phyloP scores from a whole-genome alignment of 2,888 invertebrate genomes.

The Heliconius ethilla region DNA sequence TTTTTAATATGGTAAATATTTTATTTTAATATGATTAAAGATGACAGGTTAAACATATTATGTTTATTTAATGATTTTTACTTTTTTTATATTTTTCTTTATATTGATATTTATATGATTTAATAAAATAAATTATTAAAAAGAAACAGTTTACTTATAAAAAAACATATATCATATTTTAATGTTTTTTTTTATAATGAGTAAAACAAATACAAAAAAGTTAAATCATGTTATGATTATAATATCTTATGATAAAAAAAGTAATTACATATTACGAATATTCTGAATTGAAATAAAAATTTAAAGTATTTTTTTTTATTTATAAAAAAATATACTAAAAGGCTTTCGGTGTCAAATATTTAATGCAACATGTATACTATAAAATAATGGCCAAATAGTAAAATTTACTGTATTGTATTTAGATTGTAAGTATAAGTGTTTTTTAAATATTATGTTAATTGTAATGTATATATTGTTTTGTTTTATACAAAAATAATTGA shows the following conservation, averaged over 20 bases:
- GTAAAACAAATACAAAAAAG: too few relatives aligned
- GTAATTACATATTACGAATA: not conserved
- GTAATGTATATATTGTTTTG: not conserved
- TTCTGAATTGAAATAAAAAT: not conserved
- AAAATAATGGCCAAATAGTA: constrained; percentile 4
- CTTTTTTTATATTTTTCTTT: too few relatives aligned
- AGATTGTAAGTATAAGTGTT: not conserved
- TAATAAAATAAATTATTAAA: too few relatives aligned
- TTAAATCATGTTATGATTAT: too few relatives aligned
- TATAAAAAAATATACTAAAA: not conserved
- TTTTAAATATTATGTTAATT: not conserved
- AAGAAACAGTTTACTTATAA: too few relatives aligned
- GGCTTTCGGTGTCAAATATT: not conserved
- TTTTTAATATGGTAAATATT: not conserved
- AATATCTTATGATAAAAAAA: not conserved
- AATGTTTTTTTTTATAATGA: not conserved
- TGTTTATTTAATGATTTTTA: not conserved
- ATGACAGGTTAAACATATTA: not conserved
- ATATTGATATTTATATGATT: too few relatives aligned
- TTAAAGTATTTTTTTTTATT: not conserved
- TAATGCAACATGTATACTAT: not conserved
- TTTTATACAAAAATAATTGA: not conserved
- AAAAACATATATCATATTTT: too few relatives aligned
- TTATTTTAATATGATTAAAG: not conserved
- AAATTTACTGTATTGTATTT: constrained; percentile 1